These are phyloP conservation scores for Pomatostomus ruficeps DNA, from an alignment of 2,113 vertebrate species.

Conservation along the genomic window DNA sequence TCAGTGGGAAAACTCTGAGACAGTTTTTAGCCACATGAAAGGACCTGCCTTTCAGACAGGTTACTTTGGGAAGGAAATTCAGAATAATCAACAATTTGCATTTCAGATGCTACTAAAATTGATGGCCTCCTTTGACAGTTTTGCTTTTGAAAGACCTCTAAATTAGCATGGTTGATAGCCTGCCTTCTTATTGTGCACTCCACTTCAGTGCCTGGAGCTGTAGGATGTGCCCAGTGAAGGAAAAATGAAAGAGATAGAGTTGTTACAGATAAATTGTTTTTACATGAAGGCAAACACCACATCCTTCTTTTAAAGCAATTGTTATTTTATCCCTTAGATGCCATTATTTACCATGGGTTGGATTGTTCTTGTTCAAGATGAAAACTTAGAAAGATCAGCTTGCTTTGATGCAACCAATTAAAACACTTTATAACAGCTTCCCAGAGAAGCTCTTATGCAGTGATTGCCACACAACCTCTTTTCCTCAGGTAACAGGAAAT, in stretches of 20 bases:
- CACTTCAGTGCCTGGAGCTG: not conserved
- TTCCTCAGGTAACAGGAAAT: not conserved
- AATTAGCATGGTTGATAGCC: not conserved
- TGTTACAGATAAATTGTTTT: not conserved
- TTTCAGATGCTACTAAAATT: not conserved
- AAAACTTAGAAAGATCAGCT: not conserved
- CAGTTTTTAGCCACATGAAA: not conserved
- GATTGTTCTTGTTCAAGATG: not conserved
- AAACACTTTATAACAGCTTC: not conserved
- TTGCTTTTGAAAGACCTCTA: not conserved
- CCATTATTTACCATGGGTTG: not conserved
- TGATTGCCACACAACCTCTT: not conserved
- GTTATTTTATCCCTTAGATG: not conserved
- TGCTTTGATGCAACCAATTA: not conserved
- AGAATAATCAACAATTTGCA: not conserved
- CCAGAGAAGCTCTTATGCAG: not conserved
- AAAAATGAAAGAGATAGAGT: not conserved
- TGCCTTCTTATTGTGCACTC: not conserved
- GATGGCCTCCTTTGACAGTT: not conserved
- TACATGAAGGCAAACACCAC: not conserved
- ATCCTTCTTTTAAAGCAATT: not conserved
- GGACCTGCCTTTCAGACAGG: not conserved
- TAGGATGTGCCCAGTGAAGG: not conserved
- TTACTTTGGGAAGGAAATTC: conserved; percentile 16
- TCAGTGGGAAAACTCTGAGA: not conserved